phyloP scores from a whole-genome alignment of 2,888 invertebrate species.

The Hemicrepidius hirtus region DNA sequence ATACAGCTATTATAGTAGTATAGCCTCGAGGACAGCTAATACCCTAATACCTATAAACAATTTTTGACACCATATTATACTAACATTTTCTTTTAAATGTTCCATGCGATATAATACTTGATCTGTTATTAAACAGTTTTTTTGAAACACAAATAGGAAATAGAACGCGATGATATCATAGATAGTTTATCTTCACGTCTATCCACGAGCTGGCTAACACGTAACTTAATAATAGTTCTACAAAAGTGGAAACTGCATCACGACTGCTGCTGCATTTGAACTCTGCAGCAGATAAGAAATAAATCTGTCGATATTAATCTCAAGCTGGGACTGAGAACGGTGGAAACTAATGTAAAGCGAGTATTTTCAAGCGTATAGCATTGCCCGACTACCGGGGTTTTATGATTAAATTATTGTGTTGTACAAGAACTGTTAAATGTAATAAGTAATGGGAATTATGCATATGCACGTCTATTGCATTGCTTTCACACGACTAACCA shows the following conservation, averaged over 20 bases:
- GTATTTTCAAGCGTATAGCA: constrained; percentile 14
- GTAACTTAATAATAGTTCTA: constrained; percentile 40
- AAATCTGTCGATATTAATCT: constrained; percentile 39
- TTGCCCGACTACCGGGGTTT: constrained; percentile 18
- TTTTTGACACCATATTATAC: no score
- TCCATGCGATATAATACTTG: no score
- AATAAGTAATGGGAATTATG: background rate
- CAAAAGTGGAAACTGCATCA: constrained; percentile 38
- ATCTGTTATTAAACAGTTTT: no score
- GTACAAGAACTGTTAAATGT: background rate
- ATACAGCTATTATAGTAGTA: no score
- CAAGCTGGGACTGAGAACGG: constrained; percentile 7
- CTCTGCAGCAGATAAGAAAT: constrained; percentile 35
- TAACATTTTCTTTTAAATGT: background rate
- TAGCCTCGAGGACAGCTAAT: no score
- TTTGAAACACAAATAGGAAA: no score
- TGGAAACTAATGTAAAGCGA: constrained; percentile 2
- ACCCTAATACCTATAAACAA: no score
- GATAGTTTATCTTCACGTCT: constrained; percentile 33
- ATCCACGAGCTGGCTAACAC: constrained; percentile 31
- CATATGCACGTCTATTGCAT: background rate
- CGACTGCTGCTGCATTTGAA: constrained; percentile 29
- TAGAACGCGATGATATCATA: no score
- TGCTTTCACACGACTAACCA: background rate
- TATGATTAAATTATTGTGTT: constrained; percentile 2